phyloP scores from a whole-genome alignment of 2,888 invertebrate species.

The Oscheius onirici region DNA sequence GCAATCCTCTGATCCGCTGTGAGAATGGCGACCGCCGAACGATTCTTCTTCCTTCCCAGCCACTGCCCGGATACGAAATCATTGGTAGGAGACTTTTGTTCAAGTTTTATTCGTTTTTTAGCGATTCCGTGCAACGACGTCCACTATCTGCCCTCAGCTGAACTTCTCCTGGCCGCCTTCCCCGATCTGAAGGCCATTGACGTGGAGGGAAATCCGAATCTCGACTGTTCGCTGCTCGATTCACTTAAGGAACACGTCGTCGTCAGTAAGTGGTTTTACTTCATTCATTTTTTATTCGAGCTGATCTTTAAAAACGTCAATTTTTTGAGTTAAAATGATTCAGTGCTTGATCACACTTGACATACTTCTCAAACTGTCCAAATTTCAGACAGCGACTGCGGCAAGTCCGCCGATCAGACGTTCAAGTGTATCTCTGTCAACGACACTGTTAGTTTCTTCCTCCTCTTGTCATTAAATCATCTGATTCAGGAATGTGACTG shows the following conservation, averaged over 20 bases:
- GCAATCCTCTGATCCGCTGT: slow-evolving; percentile 50
- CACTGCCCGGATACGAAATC: slow-evolving; percentile 44
- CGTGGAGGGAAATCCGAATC: slow-evolving; percentile 48
- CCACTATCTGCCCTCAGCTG: slow-evolving; percentile 37
- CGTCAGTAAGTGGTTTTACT: slow-evolving; percentile 4
- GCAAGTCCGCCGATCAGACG: slow-evolving; percentile 22
- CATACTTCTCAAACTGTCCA: too few relatives aligned
- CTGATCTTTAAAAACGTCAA: too few relatives aligned
- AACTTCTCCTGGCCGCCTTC: slow-evolving; percentile 50
- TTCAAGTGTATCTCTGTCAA: slow-evolving; percentile 36
- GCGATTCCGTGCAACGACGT: slow-evolving; percentile 56
- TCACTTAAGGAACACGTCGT: slow-evolving; percentile 37
- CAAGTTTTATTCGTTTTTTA: slow-evolving; percentile 20
- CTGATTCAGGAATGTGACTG: slow-evolving; percentile 51
- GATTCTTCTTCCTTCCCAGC: slow-evolving; percentile 43
- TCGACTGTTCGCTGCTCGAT: slow-evolving; percentile 43
- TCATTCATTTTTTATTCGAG: too few relatives aligned
- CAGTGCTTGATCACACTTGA: too few relatives aligned
- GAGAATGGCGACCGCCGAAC: slow-evolving; percentile 39
- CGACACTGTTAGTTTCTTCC: not conserved
- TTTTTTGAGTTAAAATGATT: too few relatives aligned
- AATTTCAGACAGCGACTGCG: slow-evolving; percentile 32
- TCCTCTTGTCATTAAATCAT: not conserved
- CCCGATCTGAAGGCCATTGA: slow-evolving; percentile 56
- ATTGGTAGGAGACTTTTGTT: slow-evolving; percentile 31